Evolutionary conservation across 2,113 vertebrate genomes (phyloP).

Genomic region (Saguinus imperator): DNA sequence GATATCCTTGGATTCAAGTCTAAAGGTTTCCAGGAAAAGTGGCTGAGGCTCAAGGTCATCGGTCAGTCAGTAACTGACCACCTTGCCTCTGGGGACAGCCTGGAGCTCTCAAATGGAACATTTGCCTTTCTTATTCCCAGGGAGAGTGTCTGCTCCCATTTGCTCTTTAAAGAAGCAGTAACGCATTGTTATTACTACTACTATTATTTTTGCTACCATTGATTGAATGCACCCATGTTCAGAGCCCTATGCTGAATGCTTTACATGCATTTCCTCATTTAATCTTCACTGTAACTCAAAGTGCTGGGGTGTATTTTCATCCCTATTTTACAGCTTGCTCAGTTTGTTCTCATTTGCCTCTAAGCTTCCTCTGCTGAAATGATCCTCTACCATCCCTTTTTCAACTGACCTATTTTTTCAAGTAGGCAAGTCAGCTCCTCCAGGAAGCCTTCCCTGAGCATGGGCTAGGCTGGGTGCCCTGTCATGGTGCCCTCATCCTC

Average conservation of each 20-base stretch:
- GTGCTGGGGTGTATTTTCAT: neutral
- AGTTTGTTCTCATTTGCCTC: neutral
- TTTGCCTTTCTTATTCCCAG: neutral
- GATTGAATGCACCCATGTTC: accelerated
- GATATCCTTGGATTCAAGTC: neutral
- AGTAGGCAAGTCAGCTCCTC: neutral
- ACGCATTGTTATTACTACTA: accelerated
- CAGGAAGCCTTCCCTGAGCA: neutral
- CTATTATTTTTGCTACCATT: accelerated
- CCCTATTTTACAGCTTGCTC: neutral
- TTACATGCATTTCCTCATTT: accelerated
- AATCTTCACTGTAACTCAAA: neutral
- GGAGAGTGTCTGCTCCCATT: neutral
- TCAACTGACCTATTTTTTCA: neutral
- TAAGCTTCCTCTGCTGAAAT: neutral
- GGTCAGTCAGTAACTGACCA: neutral
- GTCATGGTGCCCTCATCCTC: too few species aligned
- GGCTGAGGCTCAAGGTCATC: neutral
- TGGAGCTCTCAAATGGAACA: neutral
- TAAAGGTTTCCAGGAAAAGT: neutral
- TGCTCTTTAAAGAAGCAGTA: neutral
- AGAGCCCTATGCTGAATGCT: accelerated
- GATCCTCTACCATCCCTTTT: neutral
- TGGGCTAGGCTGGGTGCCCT: too few species aligned
- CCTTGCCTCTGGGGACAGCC: neutral